These are phyloP conservation scores for Pyrrhosoma nymphula DNA, from an alignment of 2,888 invertebrate genomes.

Conservation along the genomic window DNA sequence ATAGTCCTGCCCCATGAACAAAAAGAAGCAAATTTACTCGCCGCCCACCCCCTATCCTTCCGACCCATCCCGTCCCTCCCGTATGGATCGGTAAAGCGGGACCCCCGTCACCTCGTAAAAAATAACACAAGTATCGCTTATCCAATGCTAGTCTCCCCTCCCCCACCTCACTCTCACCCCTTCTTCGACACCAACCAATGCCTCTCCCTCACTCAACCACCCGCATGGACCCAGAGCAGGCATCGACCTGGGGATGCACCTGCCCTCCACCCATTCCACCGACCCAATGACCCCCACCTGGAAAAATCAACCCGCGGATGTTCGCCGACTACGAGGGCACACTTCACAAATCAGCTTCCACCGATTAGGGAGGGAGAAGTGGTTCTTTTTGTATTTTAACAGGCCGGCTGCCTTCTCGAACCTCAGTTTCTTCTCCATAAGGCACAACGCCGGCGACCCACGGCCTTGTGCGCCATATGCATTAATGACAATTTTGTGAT, in stretches of 20 bases:
- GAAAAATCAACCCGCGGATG: conserved; percentile 20
- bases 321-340: background rate
- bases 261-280: conserved; percentile 2
- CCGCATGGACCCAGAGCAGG: conserved; percentile 45
- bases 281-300: background rate
- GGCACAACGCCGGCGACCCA: background rate
- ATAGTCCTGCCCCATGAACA: background rate
- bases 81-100: background rate
- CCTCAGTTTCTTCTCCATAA: background rate
- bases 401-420: background rate
- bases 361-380: background rate
- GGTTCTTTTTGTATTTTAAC: background rate
- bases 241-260: conserved; percentile 50
- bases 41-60: background rate
- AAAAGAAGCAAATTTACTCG: background rate
- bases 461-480: background rate
- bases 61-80: background rate
- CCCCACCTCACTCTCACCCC: background rate
- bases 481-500: too few relatives aligned
- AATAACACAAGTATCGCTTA: background rate
- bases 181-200: background rate
- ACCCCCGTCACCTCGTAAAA: conserved; percentile 37
- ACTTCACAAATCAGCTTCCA: background rate
- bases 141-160: background rate
- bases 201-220: background rate